Evolutionary conservation across 2,797 vertebrate genomes (phyloP).

Genomic region (Thaleichthys pacificus): DNA sequence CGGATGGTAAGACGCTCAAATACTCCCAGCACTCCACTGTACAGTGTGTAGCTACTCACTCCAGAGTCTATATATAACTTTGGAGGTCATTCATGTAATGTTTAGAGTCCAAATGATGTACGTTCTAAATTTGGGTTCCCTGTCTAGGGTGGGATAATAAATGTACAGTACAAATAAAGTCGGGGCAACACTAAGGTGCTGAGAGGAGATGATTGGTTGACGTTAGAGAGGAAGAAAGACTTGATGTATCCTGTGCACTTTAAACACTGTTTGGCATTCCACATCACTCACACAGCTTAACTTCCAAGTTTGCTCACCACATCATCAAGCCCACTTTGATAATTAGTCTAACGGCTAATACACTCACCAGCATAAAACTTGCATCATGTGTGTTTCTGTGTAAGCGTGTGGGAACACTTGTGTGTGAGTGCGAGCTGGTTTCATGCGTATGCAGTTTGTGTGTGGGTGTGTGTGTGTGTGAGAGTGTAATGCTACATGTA

Average conservation of each 20-base stretch:
- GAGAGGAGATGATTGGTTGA: slow-evolving; percentile 35
- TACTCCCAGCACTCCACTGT: neutral
- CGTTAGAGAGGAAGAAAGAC: slow-evolving; percentile 32
- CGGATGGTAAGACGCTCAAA: slow-evolving; percentile 82
- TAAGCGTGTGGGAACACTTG: slow-evolving; percentile 24
- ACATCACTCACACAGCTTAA: slow-evolving; percentile 20
- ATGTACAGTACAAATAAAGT: slow-evolving; percentile 13
- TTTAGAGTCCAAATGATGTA: no score
- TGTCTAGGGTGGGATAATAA: slow-evolving; percentile 19
- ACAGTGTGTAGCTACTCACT: neutral
- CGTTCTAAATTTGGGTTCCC: no score
- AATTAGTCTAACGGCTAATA: slow-evolving; percentile 57
- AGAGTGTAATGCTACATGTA: neutral
- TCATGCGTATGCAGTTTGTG: slow-evolving; percentile 12
- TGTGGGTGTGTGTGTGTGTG: slow-evolving; percentile 19
- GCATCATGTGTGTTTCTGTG: slow-evolving; percentile 46
- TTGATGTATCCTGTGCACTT: slow-evolving; percentile 52
- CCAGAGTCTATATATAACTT: neutral
- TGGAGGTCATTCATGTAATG: no score
- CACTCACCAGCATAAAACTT: slow-evolving; percentile 45
- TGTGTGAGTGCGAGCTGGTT: slow-evolving; percentile 8
- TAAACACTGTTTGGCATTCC: slow-evolving; percentile 38
- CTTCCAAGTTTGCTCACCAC: slow-evolving; percentile 48
- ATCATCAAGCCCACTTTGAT: slow-evolving; percentile 52
- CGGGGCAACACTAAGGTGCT: slow-evolving; percentile 30